These are phyloP conservation scores for Lycaena phlaeas DNA, from an alignment of 2,888 invertebrate genomes.

Conservation along the genomic window DNA sequence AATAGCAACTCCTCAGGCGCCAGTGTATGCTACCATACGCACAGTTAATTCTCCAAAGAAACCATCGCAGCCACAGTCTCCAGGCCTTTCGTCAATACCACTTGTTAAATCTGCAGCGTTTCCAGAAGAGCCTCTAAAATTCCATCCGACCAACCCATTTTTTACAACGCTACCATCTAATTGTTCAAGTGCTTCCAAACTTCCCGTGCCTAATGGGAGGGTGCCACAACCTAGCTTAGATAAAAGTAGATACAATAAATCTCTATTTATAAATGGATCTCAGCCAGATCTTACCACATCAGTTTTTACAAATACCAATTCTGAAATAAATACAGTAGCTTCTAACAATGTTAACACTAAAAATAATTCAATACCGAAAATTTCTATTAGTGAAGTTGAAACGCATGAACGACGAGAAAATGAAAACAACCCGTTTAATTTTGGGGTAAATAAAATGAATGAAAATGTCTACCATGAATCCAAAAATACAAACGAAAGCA, in stretches of 20 bases:
- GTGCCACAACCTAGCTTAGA: conserved; percentile 44
- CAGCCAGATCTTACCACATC: conserved; percentile 16
- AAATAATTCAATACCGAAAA: conserved; percentile 30
- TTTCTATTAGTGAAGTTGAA: neutral
- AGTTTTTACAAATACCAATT: conserved; percentile 30
- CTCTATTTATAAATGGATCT: conserved; percentile 31
- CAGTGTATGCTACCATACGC: conserved; percentile 59
- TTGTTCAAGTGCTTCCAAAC: conserved; percentile 55
- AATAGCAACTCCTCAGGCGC: conserved; percentile 52
- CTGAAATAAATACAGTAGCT: conserved; percentile 19
- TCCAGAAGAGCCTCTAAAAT: conserved; percentile 44
- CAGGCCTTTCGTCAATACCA: conserved; percentile 43
- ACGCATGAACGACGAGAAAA: conserved; percentile 18
- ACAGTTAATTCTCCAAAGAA: conserved; percentile 43
- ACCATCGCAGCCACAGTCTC: conserved; percentile 37
- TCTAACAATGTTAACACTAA: neutral
- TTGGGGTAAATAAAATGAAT: conserved; percentile 30
- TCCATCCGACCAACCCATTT: conserved; percentile 66
- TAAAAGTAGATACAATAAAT: conserved; percentile 40
- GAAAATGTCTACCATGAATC: too few species aligned
- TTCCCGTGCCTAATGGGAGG: conserved; percentile 56
- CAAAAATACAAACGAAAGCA: conserved; percentile 23
- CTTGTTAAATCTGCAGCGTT: conserved; percentile 42
- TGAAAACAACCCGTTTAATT: conserved; percentile 47
- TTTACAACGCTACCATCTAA: conserved; percentile 60